Evolutionary conservation across 2,888 invertebrate genomes (phyloP).

Genomic region (Diplazon laetatorius): DNA sequence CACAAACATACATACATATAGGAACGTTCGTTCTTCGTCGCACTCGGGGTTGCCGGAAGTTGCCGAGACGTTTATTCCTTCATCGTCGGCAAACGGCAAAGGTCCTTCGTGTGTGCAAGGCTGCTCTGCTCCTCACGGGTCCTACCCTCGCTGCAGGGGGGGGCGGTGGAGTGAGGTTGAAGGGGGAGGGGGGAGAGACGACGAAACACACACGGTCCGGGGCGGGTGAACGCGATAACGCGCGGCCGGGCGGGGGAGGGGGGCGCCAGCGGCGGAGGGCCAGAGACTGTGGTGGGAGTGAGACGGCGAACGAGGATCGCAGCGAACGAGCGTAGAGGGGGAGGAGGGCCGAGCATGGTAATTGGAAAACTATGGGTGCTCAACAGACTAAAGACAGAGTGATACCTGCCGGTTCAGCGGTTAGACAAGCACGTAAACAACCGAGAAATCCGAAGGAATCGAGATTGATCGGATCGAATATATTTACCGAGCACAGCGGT

Average conservation of each 20-base stretch:
- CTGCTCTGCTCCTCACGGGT: too few relatives aligned
- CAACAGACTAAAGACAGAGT: slow-evolving; percentile 96
- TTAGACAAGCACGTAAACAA: slow-evolving; percentile 90
- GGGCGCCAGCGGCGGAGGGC: neutral
- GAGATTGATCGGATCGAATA: slow-evolving; percentile 93
- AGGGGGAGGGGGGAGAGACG: neutral
- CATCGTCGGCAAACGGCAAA: neutral
- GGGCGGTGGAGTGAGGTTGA: too few relatives aligned
- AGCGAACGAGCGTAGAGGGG: slow-evolving; percentile 69
- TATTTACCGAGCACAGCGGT: slow-evolving; percentile 98
- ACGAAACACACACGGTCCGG: neutral
- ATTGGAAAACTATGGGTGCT: slow-evolving; percentile 90
- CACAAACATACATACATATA: neutral
- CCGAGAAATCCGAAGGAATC: slow-evolving; percentile 91
- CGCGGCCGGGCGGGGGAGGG: too few relatives aligned
- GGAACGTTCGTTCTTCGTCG: neutral
- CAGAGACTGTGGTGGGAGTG: slow-evolving; percentile 22
- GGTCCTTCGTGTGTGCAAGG: too few relatives aligned
- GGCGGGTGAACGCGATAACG: too few relatives aligned
- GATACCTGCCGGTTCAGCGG: slow-evolving; percentile 87
- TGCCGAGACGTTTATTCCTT: too few relatives aligned
- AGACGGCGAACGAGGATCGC: slow-evolving; percentile 20
- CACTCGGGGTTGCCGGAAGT: too few relatives aligned
- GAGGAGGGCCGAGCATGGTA: slow-evolving; percentile 79
- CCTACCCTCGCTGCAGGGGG: neutral